phyloP scores from a whole-genome alignment of 2,113 vertebrate species.

The Dasypus novemcinctus region DNA sequence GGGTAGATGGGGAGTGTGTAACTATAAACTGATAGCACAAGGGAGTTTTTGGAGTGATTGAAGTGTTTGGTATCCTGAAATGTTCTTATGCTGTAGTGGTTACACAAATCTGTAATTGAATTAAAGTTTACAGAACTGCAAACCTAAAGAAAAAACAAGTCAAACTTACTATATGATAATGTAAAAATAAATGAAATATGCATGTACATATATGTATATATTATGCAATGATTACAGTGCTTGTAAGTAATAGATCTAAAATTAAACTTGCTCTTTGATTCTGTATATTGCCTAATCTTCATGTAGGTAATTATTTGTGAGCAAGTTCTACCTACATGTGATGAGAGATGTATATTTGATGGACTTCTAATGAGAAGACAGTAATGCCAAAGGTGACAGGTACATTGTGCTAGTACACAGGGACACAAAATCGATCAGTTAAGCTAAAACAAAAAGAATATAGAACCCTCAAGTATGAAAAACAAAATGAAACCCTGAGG shows the following conservation, averaged over 20 bases:
- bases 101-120: not conserved
- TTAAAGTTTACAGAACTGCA: not conserved
- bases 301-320: not conserved
- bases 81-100: not conserved
- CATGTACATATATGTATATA: not conserved
- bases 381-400: not conserved
- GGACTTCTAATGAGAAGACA: not conserved
- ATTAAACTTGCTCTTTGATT: not conserved
- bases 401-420: not conserved
- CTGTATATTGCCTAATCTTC: not conserved
- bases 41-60: not conserved
- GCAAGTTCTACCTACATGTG: not conserved
- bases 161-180: not conserved
- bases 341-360: not conserved
- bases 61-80: not conserved
- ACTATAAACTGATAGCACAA: not conserved
- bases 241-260: not conserved
- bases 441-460: not conserved
- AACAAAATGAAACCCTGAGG: not conserved
- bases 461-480: not conserved
- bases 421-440: not conserved
- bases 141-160: not conserved
- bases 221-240: not conserved
- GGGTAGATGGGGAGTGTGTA: rapidly evolving
- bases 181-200: not conserved